Conservation (phyloP, 2,113 vertebrate genomes). For the Sisor rabdophorus region DNA sequence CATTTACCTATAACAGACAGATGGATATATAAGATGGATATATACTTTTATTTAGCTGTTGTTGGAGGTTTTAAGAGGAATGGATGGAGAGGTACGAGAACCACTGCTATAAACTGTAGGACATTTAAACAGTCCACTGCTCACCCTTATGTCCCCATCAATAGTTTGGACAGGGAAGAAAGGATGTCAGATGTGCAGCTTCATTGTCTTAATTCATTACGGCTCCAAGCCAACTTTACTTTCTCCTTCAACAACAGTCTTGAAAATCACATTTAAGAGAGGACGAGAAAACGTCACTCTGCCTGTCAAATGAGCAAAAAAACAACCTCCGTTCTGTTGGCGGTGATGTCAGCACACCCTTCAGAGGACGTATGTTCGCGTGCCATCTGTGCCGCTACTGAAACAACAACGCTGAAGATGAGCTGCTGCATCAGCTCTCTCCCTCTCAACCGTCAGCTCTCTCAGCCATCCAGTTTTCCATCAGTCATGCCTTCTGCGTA, state of each 20-base stretch:
- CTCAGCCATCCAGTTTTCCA: slow-evolving; percentile 30
- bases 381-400: slow-evolving; percentile 28
- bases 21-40: no score
- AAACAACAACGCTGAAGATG: slow-evolving; percentile 18
- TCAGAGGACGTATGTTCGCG: slow-evolving; percentile 1
- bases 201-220: neutral
- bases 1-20: no score
- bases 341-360: neutral
- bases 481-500: slow-evolving; percentile 12
- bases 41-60: no score
- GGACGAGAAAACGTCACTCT: neutral
- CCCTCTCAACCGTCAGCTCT: slow-evolving; percentile 52
- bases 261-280: slow-evolving; percentile 11
- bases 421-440: slow-evolving; percentile 8
- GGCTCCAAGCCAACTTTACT: slow-evolving; percentile 54
- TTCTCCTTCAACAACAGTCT: slow-evolving; percentile 61
- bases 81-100: no score
- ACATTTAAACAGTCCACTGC: slow-evolving; percentile 21
- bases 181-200: no score
- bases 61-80: no score
- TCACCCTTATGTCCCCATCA: slow-evolving; percentile 49
- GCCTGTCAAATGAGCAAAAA: slow-evolving; percentile 6
- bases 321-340: neutral
- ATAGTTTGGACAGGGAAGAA: slow-evolving; percentile 9
- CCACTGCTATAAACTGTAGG: slow-evolving; percentile 21